Evolutionary conservation across 2,888 invertebrate species (phyloP).

Genomic region (Agelastica alni): DNA sequence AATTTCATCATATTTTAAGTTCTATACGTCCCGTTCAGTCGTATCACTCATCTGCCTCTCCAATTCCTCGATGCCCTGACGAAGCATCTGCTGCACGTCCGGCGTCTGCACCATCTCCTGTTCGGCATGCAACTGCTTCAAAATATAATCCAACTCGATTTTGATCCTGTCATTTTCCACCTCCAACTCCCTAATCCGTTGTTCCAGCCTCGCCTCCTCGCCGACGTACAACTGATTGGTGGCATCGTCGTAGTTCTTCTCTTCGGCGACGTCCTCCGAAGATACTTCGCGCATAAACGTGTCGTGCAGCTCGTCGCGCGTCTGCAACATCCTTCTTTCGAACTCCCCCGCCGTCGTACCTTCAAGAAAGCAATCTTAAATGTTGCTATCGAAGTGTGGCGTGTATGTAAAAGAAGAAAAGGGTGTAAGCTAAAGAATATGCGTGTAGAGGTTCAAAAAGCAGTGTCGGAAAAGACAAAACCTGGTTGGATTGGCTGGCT

Average conservation of each 20-base stretch:
- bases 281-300: slow-evolving; percentile 35
- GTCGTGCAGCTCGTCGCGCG: slow-evolving; percentile 28
- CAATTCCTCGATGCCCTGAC: slow-evolving; percentile 18
- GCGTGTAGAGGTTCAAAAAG: no score
- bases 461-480: no score
- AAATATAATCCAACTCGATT: slow-evolving; percentile 28
- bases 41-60: no score
- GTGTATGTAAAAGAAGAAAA: no score
- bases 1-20: not conserved
- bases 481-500: no score
- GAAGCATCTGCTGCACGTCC: slow-evolving; percentile 17
- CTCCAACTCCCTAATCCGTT: slow-evolving; percentile 38
- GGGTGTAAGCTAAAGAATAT: no score
- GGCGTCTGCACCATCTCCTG: slow-evolving; percentile 17
- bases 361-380: no score
- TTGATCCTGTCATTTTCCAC: slow-evolving; percentile 37
- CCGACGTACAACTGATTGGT: slow-evolving; percentile 37
- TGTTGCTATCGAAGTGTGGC: no score
- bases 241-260: slow-evolving; percentile 34
- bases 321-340: slow-evolving; percentile 25
- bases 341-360: no score
- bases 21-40: no score
- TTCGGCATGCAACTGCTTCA: slow-evolving; percentile 30
- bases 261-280: slow-evolving; percentile 20
- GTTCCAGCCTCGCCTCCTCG: slow-evolving; percentile 36